phyloP scores from a whole-genome alignment of 2,113 vertebrate species.

The Bungarus multicinctus region DNA sequence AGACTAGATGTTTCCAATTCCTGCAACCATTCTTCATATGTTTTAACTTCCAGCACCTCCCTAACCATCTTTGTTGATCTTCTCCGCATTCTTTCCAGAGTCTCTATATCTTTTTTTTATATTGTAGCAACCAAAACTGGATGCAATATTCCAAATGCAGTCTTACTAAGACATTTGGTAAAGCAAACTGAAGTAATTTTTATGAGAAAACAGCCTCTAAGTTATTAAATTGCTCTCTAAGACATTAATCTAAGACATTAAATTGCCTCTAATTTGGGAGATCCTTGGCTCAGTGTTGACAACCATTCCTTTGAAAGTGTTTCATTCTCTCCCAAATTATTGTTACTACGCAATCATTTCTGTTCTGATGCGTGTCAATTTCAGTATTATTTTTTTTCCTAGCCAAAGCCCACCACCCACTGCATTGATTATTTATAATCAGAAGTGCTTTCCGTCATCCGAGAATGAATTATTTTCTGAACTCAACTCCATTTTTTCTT shows the following conservation, averaged over 20 bases:
- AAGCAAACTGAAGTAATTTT: neutral
- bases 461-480: neutral
- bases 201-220: neutral
- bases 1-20: neutral
- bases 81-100: neutral
- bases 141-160: neutral
- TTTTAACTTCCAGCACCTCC: neutral
- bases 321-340: neutral
- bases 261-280: neutral
- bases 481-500: neutral
- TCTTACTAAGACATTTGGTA: neutral
- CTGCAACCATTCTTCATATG: neutral
- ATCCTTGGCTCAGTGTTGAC: neutral
- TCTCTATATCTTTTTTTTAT: neutral
- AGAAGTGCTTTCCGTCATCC: neutral
- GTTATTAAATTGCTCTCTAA: neutral
- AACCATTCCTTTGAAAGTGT: neutral
- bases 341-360: neutral
- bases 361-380: neutral
- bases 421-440: neutral
- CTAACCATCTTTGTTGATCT: neutral
- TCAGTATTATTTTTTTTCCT: neutral
- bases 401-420: neutral
- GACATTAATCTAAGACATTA: neutral
- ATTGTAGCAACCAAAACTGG: neutral